phyloP scores from a whole-genome alignment of 2,797 vertebrate genomes.

The Pagetopsis macropterus region DNA sequence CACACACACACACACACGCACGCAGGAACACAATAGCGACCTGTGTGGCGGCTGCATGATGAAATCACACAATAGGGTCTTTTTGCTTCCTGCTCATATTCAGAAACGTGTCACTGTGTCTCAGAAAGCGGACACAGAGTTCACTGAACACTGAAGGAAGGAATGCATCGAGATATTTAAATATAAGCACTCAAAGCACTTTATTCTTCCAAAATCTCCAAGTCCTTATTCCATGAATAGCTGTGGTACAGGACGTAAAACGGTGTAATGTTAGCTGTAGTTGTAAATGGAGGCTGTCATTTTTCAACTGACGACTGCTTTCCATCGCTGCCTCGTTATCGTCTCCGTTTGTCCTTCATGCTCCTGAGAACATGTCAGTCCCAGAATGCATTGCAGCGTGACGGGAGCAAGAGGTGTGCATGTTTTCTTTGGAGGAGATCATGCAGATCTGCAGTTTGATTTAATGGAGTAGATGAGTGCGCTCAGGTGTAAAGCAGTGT shows the following conservation, averaged over 20 bases:
- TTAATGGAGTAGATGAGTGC: too few relatives aligned
- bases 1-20: slow-evolving; percentile 26
- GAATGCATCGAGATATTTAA: not conserved
- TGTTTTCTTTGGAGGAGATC: not conserved
- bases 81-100: slow-evolving; percentile 65
- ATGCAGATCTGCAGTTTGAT: not conserved
- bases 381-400: slow-evolving; percentile 37
- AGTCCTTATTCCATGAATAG: not conserved
- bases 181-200: not conserved
- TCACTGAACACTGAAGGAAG: not conserved
- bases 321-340: not conserved
- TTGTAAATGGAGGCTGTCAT: not conserved
- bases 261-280: not conserved
- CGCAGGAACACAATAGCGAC: slow-evolving; percentile 73
- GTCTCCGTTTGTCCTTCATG: not conserved
- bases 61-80: slow-evolving; percentile 72
- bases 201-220: not conserved
- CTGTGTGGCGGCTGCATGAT: slow-evolving; percentile 72
- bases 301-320: not conserved
- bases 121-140: slow-evolving; percentile 23
- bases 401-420: not conserved
- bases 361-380: not conserved
- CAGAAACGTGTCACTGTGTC: slow-evolving; percentile 32
- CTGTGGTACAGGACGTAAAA: not conserved
- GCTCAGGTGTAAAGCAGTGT: not conserved